Conservation (phyloP, 2,797 vertebrate species). For the Trichosurus vulpecula region DNA sequence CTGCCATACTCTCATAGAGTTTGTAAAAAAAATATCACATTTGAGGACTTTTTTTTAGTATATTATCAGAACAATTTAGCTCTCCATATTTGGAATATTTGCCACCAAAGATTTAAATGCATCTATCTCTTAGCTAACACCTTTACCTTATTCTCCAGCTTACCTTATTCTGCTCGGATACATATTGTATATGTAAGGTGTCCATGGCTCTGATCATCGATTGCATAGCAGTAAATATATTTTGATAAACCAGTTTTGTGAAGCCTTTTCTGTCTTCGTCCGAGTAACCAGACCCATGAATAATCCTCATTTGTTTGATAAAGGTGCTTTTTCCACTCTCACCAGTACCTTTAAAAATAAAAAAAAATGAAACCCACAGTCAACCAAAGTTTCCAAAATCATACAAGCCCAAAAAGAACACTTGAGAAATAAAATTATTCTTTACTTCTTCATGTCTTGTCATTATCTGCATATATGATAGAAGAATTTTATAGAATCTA, state of each 20-base stretch:
- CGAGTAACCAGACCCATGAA: conserved; percentile 92
- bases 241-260: conserved; percentile 91
- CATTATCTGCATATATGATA: not conserved
- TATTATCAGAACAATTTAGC: not conserved
- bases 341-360: conserved; percentile 88
- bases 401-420: not conserved
- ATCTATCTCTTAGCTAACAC: rapidly evolving
- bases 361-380: conserved; percentile 10
- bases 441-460: not conserved
- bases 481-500: not conserved
- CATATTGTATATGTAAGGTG: conserved; percentile 85
- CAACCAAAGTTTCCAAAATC: conserved; percentile 16
- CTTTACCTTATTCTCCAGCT: too few relatives aligned
- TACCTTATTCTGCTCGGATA: conserved; percentile 88
- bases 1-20: too few relatives aligned
- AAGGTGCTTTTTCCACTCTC: conserved; percentile 96
- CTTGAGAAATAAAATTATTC: not conserved
- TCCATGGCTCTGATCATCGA: conserved; percentile 90
- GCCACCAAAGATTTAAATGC: not conserved
- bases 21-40: not conserved
- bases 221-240: conserved; percentile 91
- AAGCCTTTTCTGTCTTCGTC: conserved; percentile 92
- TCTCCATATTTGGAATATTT: not conserved
- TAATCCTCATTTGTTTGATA: conserved; percentile 96
- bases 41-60: conserved; percentile 10